Percentiles rank a stretch among this genome's conserved stretches.
These are phyloP conservation scores for Porites divaricata DNA, from an alignment of 92 coral and sea anemone genomes.

Conservation along the genomic window DNA sequence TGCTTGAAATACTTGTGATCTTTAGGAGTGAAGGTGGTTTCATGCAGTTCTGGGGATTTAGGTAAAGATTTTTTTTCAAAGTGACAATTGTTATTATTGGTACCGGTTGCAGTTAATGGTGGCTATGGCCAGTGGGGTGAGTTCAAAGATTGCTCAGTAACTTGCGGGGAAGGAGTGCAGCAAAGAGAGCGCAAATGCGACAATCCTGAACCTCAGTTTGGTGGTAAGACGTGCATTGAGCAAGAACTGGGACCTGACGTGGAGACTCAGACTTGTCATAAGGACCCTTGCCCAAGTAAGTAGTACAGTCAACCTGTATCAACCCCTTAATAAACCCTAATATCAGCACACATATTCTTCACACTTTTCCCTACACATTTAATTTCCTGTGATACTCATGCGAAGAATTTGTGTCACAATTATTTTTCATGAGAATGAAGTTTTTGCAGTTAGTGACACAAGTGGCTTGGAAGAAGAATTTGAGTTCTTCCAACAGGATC, in stretches of 20 bases:
- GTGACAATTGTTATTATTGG: neutral
- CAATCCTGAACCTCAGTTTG: slow-evolving; percentile 46
- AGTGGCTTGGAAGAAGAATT: too few relatives aligned
- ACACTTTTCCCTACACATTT: too few relatives aligned
- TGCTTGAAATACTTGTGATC: neutral
- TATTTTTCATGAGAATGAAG: too few relatives aligned
- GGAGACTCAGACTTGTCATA: slow-evolving; percentile 33
- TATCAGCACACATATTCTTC: too few relatives aligned
- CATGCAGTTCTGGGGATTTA: too few relatives aligned
- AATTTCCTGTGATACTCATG: too few relatives aligned
- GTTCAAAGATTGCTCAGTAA: slow-evolving; percentile 51
- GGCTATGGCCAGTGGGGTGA: slow-evolving; percentile 55
- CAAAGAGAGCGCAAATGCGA: slow-evolving; percentile 43
- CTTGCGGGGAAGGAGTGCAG: slow-evolving; percentile 61
- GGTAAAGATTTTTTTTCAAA: neutral
- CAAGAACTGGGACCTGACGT: slow-evolving; percentile 47
- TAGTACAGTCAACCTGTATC: neutral
- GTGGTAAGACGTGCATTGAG: slow-evolving; percentile 45
- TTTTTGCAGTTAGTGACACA: too few relatives aligned
- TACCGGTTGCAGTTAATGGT: slow-evolving; percentile 44
- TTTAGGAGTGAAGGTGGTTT: neutral
- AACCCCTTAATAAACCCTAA: too few relatives aligned
- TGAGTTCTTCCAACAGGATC: too few relatives aligned
- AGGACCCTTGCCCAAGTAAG: slow-evolving; percentile 47
- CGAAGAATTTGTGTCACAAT: too few relatives aligned